Percentiles rank a stretch among this genome's conserved stretches.
Conservation (phyloP, 2,888 invertebrate species). For the Rhimphoctona megacephalus region DNA sequence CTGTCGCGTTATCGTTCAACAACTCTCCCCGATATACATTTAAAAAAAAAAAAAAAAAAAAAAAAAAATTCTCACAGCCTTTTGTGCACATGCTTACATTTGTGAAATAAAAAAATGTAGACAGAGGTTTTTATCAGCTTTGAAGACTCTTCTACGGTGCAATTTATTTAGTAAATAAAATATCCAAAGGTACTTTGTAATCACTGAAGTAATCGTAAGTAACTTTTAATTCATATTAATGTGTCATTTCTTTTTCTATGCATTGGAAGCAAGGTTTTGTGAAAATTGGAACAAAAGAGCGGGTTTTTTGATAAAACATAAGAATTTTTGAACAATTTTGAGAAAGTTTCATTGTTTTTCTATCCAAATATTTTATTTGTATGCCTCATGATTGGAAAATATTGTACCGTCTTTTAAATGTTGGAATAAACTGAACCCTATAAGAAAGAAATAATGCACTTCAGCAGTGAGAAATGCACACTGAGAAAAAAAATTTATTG, state of each 20-base stretch:
- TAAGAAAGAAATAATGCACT: not conserved
- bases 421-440: not conserved
- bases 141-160: not conserved
- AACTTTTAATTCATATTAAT: not conserved
- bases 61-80: constrained; percentile 1
- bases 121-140: not conserved
- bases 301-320: not conserved
- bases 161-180: not conserved
- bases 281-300: not conserved
- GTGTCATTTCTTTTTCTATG: not conserved
- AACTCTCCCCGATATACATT: not conserved
- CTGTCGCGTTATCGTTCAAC: constrained; percentile 47
- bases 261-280: not conserved
- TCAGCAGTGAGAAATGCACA: not conserved
- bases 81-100: not conserved
- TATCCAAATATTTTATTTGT: not conserved
- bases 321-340: not conserved
- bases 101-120: not conserved
- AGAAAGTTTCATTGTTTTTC: not conserved
- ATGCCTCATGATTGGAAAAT: not conserved
- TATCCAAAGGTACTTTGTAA: not conserved
- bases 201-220: not conserved
- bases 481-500: no score
- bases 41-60: constrained; percentile 13
- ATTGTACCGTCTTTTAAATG: not conserved